Base-by-base conservation (phyloP, 2,888 invertebrate genomes). In the Leptothorax acervorum region DNA sequence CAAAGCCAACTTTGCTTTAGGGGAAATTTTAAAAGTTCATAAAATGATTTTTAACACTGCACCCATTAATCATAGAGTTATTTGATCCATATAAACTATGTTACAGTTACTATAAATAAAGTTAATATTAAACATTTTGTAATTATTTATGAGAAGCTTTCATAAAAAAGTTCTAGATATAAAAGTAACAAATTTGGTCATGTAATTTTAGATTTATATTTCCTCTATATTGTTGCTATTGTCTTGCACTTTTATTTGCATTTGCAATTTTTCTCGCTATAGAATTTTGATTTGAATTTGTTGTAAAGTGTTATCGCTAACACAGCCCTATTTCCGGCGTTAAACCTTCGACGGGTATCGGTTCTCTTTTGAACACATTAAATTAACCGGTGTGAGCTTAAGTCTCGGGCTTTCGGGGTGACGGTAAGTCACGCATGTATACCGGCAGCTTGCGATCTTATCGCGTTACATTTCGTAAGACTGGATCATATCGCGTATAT, bases 391-490 rank as follows among this genome's bases (percentile, higher is more conserved):
- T 28, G 18, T 18, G 39, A 70, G 45, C 31, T 35, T n/a, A 70
- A 48, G 75, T 75, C 28, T 51, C 18, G 15, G 45, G 18, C 48
- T 60, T 81, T 48, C 57, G 45, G 28, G 23, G 79, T 28, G 48
- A 74, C 60, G 60, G 18, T 74, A 81, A 74, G 75, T 81, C 76
- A 81, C 79, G 79, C 79, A 75, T 81, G 23, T 74, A 60, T 60
- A 57, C 18, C 23, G 18, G 31, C 23, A 4, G 18, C n/a, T 57
- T 8, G 71, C 35, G 79, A 81, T 81, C 28, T 75, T 81, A 81
- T 81, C 79, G 18, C 35, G 28, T 48, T 73, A 79, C 45, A 60
- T 79, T 79, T 79, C 78, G 57, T 71, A 79, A 79, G 74, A 57
- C 74, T 57, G 35, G 45, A 79, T 79, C 75, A 18, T 45, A 71